Base-by-base conservation (phyloP, 2,797 vertebrate species). In the Malurus splendens region DNA sequence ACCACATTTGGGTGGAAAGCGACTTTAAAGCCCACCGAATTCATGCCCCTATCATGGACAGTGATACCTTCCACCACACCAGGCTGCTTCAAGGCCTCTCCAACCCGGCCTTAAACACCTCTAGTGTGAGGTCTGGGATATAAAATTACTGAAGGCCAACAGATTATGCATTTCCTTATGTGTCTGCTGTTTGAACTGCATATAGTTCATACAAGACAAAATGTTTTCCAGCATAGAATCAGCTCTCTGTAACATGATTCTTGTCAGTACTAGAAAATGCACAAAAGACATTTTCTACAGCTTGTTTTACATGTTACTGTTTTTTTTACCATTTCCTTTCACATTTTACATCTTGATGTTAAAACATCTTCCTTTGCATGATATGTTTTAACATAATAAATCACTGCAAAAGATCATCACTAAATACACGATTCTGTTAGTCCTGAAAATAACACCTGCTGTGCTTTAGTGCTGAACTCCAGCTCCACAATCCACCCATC, bases 241-340 rank as follows among this genome's bases (percentile, higher is more conserved):
- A 82, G n/a, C 38, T 24, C 64, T 88, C 48, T 48, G 32, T 45
- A 36, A 59, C 0, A 0, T 6, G 22, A 17, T 5, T 30, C 12
- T 70, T 39, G 11, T 48, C 81, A 57, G 87, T 64, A 81, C 62
- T 60, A 95, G 84, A 79, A 90, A 86, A 71, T 44, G 13, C 45
- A 90, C 24, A 79, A 54, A 79, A 87, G 41, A 72, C 11, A 39
- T 60, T 62, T 90, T 92, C 66, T 83, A 92, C 22, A 82, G 76
- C 57, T 90, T 91, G 33, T 86, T 94, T 94, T 68, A 91, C 65
- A 86, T 52, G 72, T 84, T 44, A 79, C n/a, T 77, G 41, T 7
- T 5, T 48, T 48, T 66, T 45, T 33, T 33, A 52, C 41, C 6
- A 41, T 60, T 55, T 54, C 42, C 54, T 66, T 73, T 59, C 30